A percentile compares a stretch with the other conserved stretches of the same genome.
Evolutionary conservation across 1,140 invertebrate species (phyloP).

Genomic region (Bombus cullumanus): DNA sequence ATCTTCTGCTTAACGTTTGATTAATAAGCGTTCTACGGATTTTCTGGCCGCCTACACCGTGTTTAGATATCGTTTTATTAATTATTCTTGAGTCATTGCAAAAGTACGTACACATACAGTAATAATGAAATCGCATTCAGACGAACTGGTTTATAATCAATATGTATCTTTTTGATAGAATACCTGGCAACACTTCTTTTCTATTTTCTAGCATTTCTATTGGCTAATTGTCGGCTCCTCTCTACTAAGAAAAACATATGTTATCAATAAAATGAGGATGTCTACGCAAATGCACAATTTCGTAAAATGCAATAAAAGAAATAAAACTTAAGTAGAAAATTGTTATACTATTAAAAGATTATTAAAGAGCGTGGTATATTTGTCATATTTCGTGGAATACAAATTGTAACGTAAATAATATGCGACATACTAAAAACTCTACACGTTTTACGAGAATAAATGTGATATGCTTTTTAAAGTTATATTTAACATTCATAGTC

Average conservation of each 20-base stretch:
- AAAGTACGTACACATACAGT: background rate
- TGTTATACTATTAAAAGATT: no score
- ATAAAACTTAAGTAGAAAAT: background rate
- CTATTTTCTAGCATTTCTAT: background rate
- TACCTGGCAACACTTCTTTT: background rate
- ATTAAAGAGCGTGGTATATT: no score
- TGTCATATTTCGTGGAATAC: no score
- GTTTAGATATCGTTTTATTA: background rate
- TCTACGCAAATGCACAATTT: background rate
- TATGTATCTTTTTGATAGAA: background rate
- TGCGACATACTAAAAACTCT: no score
- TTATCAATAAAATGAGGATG: background rate
- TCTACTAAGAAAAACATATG: background rate
- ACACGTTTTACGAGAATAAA: background rate
- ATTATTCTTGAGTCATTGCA: background rate
- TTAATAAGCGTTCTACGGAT: background rate
- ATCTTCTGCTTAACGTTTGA: background rate
- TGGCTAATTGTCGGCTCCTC: no score
- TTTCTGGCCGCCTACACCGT: background rate
- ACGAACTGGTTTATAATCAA: background rate
- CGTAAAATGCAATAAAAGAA: background rate
- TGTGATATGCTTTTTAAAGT: background rate
- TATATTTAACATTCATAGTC: no score
- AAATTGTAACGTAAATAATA: no score
- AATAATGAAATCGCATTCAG: background rate